Conservation (phyloP, 2,888 invertebrate species). For the Harmothoe impar region DNA sequence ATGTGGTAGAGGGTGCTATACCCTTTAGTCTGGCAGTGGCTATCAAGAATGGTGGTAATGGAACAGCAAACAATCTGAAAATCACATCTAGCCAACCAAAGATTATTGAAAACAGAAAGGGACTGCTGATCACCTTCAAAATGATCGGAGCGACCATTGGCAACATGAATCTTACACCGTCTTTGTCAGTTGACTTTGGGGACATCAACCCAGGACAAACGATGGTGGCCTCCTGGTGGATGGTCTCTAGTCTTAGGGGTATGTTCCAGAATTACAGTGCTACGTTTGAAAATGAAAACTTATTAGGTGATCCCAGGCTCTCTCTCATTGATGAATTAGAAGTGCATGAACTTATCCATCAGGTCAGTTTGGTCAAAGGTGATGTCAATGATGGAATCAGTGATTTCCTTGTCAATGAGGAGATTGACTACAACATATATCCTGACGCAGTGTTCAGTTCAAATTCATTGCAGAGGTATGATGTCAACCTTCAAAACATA, state of each 20-base stretch:
- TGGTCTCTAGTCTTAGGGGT: conserved; percentile 73
- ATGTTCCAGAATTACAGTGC: conserved; percentile 74
- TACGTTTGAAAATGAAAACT: conserved; percentile 75
- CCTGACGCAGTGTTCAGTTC: conserved; percentile 68
- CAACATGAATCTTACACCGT: conserved; percentile 69
- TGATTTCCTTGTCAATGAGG: conserved; percentile 73
- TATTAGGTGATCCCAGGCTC: conserved; percentile 73
- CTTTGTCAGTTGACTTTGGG: conserved; percentile 73
- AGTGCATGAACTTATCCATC: conserved; percentile 72
- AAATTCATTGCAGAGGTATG: not conserved
- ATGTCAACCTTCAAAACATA: not conserved
- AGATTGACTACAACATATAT: conserved; percentile 68
- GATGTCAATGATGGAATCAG: conserved; percentile 68
- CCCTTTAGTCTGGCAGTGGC: conserved; percentile 74
- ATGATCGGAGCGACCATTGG: conserved; percentile 72
- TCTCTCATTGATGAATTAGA: conserved; percentile 72
- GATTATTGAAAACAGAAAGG: conserved; percentile 76
- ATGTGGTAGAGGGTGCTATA: conserved; percentile 71
- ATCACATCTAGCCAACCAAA: conserved; percentile 75
- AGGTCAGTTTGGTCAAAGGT: conserved; percentile 68
- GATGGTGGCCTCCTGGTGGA: conserved; percentile 72
- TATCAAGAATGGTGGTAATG: conserved; percentile 73
- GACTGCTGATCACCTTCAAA: conserved; percentile 73
- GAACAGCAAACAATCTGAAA: conserved; percentile 71
- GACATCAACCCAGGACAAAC: conserved; percentile 72